Percentiles rank a stretch among this genome's conserved stretches.
Conservation (phyloP, 2,113 vertebrate species). For the Edolisoma coerulescens region DNA sequence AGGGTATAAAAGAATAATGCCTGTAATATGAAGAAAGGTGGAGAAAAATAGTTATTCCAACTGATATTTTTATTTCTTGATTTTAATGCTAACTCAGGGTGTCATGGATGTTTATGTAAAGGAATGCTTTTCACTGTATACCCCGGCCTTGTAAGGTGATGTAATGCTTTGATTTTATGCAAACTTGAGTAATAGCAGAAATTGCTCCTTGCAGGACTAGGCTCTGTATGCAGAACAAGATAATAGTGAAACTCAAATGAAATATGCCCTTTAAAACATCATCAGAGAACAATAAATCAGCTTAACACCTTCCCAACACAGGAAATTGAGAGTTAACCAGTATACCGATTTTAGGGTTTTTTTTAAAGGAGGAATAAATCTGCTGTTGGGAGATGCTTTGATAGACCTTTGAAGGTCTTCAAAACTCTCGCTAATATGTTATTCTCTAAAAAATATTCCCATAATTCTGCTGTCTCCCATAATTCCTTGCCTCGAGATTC, state of each 20-base stretch:
- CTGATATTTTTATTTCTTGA: background rate
- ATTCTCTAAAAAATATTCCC: conserved; percentile 81
- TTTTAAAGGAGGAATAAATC: conserved; percentile 65
- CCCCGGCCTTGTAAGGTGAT: background rate
- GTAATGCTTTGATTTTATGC: background rate
- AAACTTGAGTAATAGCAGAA: background rate
- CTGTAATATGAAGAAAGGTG: background rate
- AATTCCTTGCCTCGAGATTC: conserved; percentile 83
- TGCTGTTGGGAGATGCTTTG: conserved; percentile 66
- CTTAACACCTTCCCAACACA: conserved; percentile 37
- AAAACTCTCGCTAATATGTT: conserved; percentile 74
- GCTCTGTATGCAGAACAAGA: conserved; percentile 27
- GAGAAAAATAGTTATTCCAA: background rate
- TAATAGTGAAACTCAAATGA: conserved; percentile 52
- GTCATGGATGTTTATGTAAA: background rate
- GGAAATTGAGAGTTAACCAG: conserved; percentile 69
- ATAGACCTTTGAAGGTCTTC: conserved; percentile 78
- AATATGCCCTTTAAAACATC: conserved; percentile 57
- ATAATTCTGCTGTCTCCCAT: conserved; percentile 80
- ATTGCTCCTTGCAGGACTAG: background rate
- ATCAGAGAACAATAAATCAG: conserved; percentile 54
- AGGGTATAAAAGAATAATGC: background rate
- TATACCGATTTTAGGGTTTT: conserved; percentile 40
- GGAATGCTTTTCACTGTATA: background rate
- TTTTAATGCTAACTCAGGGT: background rate